Evolutionary conservation across 2,797 vertebrate genomes (phyloP).

Genomic region (Propithecus deckenii): DNA sequence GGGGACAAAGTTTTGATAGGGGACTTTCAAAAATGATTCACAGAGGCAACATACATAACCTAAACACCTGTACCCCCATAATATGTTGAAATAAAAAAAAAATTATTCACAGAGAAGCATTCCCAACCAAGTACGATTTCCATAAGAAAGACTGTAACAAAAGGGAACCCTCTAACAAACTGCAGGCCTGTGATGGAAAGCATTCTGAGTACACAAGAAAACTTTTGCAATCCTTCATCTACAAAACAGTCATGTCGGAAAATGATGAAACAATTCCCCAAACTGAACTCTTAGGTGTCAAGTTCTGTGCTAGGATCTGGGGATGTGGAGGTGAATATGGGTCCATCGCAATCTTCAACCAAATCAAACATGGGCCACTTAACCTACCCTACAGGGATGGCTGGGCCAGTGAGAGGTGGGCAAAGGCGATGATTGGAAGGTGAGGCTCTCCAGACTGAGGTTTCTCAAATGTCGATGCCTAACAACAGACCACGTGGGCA

Average conservation of each 20-base stretch:
- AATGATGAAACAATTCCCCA: background rate
- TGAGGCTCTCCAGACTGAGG: background rate
- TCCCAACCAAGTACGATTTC: background rate
- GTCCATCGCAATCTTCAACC: background rate
- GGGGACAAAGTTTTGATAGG: background rate
- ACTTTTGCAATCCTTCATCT: background rate
- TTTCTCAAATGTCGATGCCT: background rate
- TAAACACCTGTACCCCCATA: too few relatives aligned
- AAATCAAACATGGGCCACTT: background rate
- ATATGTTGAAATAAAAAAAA: background rate
- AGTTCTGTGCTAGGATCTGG: background rate
- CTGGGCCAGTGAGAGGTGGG: background rate
- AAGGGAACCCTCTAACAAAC: background rate
- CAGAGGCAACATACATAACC: too few relatives aligned
- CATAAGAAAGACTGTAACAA: background rate
- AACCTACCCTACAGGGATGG: background rate
- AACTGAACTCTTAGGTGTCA: background rate
- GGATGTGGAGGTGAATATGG: fast-evolving
- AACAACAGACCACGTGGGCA: background rate
- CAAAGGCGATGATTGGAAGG: background rate
- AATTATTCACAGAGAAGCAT: background rate
- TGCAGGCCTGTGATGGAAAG: background rate
- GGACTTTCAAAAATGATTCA: too few relatives aligned
- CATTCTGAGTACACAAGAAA: background rate
- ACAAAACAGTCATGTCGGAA: background rate